phyloP scores from a whole-genome alignment of 2,113 vertebrate species.

The Ciconia maguari region DNA sequence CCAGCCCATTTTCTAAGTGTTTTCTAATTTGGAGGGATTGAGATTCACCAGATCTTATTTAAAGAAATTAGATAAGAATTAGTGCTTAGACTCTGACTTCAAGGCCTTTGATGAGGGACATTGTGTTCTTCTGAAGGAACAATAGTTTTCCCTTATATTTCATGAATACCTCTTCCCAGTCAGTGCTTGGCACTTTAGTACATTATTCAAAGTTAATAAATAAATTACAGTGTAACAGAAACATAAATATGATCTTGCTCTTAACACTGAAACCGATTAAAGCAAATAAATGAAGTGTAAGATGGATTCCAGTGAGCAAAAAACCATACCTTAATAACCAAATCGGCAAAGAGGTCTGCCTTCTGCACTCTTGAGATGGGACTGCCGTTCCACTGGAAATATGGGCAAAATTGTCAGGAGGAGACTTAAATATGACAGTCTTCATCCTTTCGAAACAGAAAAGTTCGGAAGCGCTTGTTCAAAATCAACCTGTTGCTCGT shows the following conservation, averaged over 20 bases:
- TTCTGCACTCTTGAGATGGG: background rate
- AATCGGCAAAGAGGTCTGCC: background rate
- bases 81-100: background rate
- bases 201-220: conserved; percentile 33
- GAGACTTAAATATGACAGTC: background rate
- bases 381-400: background rate
- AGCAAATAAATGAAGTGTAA: background rate
- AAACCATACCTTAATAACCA: background rate
- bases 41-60: background rate
- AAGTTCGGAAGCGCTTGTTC: rapidly evolving
- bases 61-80: background rate
- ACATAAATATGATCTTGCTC: background rate
- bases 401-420: background rate
- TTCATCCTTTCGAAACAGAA: background rate
- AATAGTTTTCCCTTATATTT: background rate
- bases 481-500: background rate
- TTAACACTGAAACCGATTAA: background rate
- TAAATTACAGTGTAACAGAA: conserved; percentile 12
- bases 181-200: background rate
- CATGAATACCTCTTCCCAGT: background rate
- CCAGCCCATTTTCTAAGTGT: background rate
- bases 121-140: background rate
- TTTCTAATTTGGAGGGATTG: background rate
- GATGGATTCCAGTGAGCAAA: background rate
- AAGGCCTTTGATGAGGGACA: background rate